These are phyloP conservation scores for Venustaconcha ellipsiformis DNA, from an alignment of 1,140 invertebrate genomes.

Conservation along the genomic window DNA sequence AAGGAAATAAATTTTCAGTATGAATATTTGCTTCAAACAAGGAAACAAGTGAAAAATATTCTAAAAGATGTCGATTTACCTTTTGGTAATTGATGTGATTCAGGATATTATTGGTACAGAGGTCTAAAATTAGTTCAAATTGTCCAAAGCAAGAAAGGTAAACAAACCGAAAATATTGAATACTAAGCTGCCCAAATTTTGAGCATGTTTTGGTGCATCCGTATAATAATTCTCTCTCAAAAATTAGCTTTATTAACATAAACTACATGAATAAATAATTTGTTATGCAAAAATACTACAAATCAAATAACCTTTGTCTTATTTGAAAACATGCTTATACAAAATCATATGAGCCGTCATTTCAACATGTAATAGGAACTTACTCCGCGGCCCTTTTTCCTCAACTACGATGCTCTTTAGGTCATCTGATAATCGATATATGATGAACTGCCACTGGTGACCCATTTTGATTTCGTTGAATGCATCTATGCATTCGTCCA, in stretches of 20 bases:
- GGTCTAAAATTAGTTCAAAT: too few species aligned
- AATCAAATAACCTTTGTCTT: neutral
- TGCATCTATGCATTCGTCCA: conserved; percentile 47
- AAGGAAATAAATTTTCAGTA: neutral
- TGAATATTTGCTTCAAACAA: neutral
- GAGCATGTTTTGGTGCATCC: too few species aligned
- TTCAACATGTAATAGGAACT: conserved; percentile 1
- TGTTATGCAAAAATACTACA: neutral
- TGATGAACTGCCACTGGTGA: conserved; percentile 49
- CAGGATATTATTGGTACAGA: too few species aligned
- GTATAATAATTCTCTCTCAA: too few species aligned
- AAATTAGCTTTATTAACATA: too few species aligned
- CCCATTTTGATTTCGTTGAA: conserved; percentile 53
- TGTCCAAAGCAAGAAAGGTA: too few species aligned
- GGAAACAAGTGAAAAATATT: too few species aligned
- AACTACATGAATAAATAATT: too few species aligned
- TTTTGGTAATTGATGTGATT: too few species aligned
- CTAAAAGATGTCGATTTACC: too few species aligned
- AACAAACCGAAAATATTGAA: too few species aligned
- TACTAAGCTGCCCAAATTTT: too few species aligned
- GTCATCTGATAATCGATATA: conserved; percentile 45
- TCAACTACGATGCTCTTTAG: conserved; percentile 45
- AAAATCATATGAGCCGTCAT: neutral
- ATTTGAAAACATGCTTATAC: neutral
- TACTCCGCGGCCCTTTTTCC: conserved; percentile 40